Conservation (phyloP, 2,888 invertebrate species). For the Lepidonotus clava region DNA sequence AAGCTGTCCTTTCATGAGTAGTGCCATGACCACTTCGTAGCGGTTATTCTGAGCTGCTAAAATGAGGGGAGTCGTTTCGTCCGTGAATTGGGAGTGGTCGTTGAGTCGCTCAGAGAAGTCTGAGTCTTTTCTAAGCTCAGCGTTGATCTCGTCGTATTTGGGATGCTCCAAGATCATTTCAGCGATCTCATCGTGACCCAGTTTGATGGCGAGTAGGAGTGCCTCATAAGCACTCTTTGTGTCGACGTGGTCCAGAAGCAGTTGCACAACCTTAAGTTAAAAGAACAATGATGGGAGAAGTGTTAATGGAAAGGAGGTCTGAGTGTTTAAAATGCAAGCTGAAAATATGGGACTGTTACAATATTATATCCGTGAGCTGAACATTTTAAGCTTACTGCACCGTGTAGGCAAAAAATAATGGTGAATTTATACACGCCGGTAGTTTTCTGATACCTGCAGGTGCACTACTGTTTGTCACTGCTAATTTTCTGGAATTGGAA, state of each 20-base stretch:
- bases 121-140: constrained; percentile 72
- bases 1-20: constrained; percentile 74
- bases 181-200: constrained; percentile 79
- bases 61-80: constrained; percentile 64
- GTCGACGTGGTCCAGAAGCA: constrained; percentile 75
- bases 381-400: too few species aligned
- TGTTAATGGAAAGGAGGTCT: not conserved
- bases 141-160: constrained; percentile 70
- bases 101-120: constrained; percentile 69
- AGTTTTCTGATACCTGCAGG: too few species aligned
- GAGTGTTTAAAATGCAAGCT: too few species aligned
- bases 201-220: constrained; percentile 77
- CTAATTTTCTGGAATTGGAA: too few species aligned
- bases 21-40: constrained; percentile 64
- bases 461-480: too few species aligned
- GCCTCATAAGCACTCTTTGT: constrained; percentile 77
- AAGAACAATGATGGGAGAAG: not conserved
- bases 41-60: constrained; percentile 64
- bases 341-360: too few species aligned
- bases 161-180: constrained; percentile 78
- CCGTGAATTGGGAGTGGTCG: constrained; percentile 64
- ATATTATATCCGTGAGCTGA: too few species aligned
- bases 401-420: too few species aligned
- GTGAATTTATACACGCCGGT: too few species aligned
- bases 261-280: constrained; percentile 76